A percentile compares a stretch with the other conserved stretches of the same genome.
Conservation (phyloP, 2,888 invertebrate species). For the Tanypteryx hageni region DNA sequence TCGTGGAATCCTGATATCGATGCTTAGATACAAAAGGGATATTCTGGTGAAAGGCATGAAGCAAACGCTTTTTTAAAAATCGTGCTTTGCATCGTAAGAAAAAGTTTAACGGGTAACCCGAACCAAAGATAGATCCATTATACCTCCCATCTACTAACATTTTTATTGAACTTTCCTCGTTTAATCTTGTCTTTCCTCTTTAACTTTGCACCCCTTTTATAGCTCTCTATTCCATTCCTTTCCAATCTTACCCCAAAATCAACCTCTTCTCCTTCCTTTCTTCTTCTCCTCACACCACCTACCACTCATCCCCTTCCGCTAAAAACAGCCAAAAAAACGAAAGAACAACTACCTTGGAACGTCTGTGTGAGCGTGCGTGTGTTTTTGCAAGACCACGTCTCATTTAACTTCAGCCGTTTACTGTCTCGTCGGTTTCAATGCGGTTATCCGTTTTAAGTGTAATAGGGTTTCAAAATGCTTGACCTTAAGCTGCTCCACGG, state of each 20-base stretch:
- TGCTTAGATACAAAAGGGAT: too few relatives aligned
- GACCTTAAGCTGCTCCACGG: slow-evolving; percentile 5
- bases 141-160: too few relatives aligned
- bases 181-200: too few relatives aligned
- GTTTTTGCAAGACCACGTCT: slow-evolving; percentile 13
- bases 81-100: too few relatives aligned
- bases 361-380: neutral
- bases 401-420: slow-evolving; percentile 12
- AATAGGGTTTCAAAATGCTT: slow-evolving; percentile 21
- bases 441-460: neutral
- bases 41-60: too few relatives aligned
- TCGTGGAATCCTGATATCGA: too few relatives aligned
- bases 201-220: too few relatives aligned
- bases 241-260: neutral
- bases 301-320: neutral
- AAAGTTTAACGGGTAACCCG: too few relatives aligned
- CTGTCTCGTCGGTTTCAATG: slow-evolving; percentile 6
- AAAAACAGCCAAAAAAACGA: neutral
- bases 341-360: neutral
- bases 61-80: too few relatives aligned
- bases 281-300: neutral
- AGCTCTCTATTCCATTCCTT: neutral
- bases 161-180: too few relatives aligned
- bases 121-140: too few relatives aligned
- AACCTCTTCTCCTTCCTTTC: neutral